Conservation (phyloP, 2,888 invertebrate genomes). For the Mythimna vitellina region DNA sequence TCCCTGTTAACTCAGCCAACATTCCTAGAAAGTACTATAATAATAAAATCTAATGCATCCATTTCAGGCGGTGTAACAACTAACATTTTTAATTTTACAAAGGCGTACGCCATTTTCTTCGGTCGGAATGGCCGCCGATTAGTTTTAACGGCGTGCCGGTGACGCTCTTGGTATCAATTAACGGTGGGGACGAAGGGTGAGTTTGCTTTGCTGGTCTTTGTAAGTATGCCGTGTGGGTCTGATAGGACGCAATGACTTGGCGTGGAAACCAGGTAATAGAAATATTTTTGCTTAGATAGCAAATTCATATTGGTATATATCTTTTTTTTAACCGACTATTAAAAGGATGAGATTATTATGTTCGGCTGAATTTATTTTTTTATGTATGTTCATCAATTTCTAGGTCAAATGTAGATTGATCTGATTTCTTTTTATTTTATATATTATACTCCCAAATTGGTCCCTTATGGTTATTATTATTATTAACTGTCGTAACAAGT, state of each 20-base stretch:
- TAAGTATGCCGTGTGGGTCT: not conserved
- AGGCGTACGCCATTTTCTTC: slow-evolving; percentile 44
- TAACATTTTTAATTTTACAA: slow-evolving; percentile 57
- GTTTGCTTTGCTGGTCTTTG: slow-evolving; percentile 2
- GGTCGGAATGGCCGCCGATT: slow-evolving; percentile 45
- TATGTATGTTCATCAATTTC: too few relatives aligned
- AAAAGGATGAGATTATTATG: too few relatives aligned
- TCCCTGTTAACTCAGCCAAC: slow-evolving; percentile 12
- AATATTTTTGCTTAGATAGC: not conserved
- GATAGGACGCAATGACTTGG: not conserved
- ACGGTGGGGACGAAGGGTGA: slow-evolving; percentile 33
- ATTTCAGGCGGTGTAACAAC: slow-evolving; percentile 30
- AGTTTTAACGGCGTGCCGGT: slow-evolving; percentile 57
- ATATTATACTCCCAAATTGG: too few relatives aligned
- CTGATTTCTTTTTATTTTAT: too few relatives aligned
- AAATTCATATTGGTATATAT: not conserved
- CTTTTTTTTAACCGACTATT: too few relatives aligned
- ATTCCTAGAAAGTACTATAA: slow-evolving; percentile 20
- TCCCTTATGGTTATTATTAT: too few relatives aligned
- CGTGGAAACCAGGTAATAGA: not conserved
- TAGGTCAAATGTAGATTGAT: too few relatives aligned
- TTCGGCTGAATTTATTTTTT: too few relatives aligned
- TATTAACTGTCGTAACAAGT: too few relatives aligned
- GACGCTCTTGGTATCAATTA: slow-evolving; percentile 59
- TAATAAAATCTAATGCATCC: slow-evolving; percentile 51